phyloP scores from a whole-genome alignment of 2,888 invertebrate species.

The Tricholauxania praeusta region DNA sequence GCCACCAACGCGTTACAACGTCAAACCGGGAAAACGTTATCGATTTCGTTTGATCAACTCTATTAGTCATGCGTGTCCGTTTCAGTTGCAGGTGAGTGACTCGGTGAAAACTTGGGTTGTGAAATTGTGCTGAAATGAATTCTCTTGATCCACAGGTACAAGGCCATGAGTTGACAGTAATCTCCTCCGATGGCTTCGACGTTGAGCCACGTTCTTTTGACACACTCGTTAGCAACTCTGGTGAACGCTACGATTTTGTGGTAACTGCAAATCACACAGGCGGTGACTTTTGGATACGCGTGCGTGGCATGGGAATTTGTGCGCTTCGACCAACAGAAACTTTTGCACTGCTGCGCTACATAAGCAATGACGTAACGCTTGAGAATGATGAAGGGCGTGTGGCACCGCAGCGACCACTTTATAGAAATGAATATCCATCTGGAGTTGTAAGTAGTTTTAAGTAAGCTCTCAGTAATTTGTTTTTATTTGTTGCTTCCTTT shows the following conservation, averaged over 20 bases:
- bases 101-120: too few relatives aligned
- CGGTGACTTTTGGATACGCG: conserved; percentile 57
- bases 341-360: conserved; percentile 55
- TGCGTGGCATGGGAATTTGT: conserved; percentile 54
- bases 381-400: conserved; percentile 16
- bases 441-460: conserved; percentile 40
- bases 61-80: conserved; percentile 61
- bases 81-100: conserved; percentile 56
- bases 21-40: conserved; percentile 57
- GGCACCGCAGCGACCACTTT: conserved; percentile 46
- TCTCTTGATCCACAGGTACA: conserved; percentile 51
- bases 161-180: conserved; percentile 59
- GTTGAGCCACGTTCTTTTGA: conserved; percentile 55
- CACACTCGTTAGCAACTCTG: conserved; percentile 62
- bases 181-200: conserved; percentile 62
- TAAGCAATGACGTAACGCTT: conserved; percentile 25
- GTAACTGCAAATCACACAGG: conserved; percentile 64
- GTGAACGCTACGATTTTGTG: conserved; percentile 70
- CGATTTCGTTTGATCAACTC: conserved; percentile 65
- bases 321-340: conserved; percentile 47
- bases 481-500: not conserved
- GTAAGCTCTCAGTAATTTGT: too few relatives aligned
- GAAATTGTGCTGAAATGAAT: too few relatives aligned
- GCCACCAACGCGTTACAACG: conserved; percentile 55
- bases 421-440: conserved; percentile 39